These are phyloP conservation scores for Pasiphila rectangulata DNA, from an alignment of 2,888 invertebrate genomes.

Conservation along the genomic window DNA sequence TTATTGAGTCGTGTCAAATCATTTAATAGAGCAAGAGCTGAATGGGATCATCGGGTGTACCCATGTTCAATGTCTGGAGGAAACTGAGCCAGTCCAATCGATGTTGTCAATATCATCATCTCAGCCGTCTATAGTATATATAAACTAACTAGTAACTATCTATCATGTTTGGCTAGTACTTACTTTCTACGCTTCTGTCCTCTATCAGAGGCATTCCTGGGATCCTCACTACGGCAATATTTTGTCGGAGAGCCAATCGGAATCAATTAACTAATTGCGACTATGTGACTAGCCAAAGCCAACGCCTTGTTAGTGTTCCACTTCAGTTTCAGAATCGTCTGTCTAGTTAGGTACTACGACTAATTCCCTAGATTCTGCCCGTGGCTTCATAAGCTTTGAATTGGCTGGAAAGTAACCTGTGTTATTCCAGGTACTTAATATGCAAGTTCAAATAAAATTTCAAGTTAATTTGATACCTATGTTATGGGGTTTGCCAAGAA, in stretches of 20 bases:
- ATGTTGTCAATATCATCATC: too few species aligned
- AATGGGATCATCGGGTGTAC: not conserved
- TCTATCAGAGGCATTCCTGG: not conserved
- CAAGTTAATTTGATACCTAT: too few species aligned
- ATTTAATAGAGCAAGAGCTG: constrained; percentile 6
- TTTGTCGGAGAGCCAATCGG: constrained; percentile 40
- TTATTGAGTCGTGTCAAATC: constrained; percentile 16
- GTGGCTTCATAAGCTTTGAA: too few species aligned
- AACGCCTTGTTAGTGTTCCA: constrained; percentile 3
- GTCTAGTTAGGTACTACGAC: too few species aligned
- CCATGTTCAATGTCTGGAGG: not conserved
- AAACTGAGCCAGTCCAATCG: not conserved
- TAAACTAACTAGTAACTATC: too few species aligned
- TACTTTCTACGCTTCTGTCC: constrained; percentile 4
- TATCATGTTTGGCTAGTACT: too few species aligned
- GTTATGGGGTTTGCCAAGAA: too few species aligned
- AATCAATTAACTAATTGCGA: constrained; percentile 51
- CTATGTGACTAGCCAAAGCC: constrained; percentile 14
- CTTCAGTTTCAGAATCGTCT: not conserved
- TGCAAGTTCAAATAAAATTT: too few species aligned
- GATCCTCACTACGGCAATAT: not conserved
- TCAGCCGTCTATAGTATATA: too few species aligned
- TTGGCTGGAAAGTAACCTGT: too few species aligned
- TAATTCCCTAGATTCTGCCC: too few species aligned
- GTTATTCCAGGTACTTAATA: too few species aligned